Conservation (phyloP, 2,888 invertebrate genomes). For the Tolmerus cingulatus region DNA sequence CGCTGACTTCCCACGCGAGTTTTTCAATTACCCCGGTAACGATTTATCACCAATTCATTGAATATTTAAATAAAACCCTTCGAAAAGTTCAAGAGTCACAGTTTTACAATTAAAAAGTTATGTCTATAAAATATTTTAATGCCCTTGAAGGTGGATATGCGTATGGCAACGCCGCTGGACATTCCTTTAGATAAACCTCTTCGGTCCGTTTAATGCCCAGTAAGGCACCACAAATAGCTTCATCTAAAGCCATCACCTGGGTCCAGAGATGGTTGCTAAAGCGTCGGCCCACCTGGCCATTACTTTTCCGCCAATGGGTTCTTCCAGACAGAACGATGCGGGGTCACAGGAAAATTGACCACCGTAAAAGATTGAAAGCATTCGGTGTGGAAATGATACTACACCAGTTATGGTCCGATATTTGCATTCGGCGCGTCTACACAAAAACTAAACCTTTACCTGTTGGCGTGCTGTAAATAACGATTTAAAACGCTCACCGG, state of each 20-base stretch:
- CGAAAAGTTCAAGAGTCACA: not conserved
- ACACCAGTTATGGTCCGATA: not conserved
- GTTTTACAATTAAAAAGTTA: not conserved
- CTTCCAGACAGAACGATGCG: not conserved
- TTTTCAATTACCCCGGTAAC: not conserved
- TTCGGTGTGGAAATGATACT: not conserved
- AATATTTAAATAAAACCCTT: not conserved
- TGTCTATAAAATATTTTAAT: not conserved
- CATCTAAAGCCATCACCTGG: not conserved
- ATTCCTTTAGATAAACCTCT: not conserved
- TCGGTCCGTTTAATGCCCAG: not conserved
- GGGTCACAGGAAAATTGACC: not conserved
- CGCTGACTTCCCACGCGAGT: not conserved
- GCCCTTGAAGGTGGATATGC: not conserved
- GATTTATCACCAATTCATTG: not conserved
- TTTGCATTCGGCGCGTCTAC: constrained; percentile 9
- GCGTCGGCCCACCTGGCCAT: not conserved
- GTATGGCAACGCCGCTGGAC: not conserved
- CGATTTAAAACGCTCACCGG: constrained; percentile 4
- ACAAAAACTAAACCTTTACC: not conserved
- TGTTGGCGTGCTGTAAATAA: constrained; percentile 19
- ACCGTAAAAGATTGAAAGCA: not conserved
- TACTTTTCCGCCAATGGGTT: not conserved
- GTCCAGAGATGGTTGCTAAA: not conserved
- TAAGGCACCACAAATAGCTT: not conserved